phyloP scores from a whole-genome alignment of 2,113 vertebrate species.

The Bungarus multicinctus region DNA sequence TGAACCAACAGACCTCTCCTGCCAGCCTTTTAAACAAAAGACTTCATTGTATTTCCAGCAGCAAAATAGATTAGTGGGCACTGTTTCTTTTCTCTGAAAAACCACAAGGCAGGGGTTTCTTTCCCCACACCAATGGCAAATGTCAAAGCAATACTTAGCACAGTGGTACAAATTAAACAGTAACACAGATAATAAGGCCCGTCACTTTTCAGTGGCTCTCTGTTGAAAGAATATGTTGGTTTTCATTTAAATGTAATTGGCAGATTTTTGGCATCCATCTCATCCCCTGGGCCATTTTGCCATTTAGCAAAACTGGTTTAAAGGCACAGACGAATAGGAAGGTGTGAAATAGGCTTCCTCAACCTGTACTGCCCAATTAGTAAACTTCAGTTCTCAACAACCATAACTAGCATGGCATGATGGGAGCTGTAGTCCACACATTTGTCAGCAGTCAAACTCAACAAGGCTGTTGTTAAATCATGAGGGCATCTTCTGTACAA shows the following conservation, averaged over 20 bases:
- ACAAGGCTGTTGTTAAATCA: neutral
- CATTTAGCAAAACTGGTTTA: neutral
- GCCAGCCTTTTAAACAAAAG: neutral
- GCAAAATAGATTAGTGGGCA: neutral
- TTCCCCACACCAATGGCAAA: neutral
- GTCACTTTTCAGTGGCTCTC: neutral
- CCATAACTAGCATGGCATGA: neutral
- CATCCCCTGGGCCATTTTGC: neutral
- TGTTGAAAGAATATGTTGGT: neutral
- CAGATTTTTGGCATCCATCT: neutral
- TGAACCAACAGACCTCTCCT: neutral
- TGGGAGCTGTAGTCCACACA: neutral
- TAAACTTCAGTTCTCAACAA: neutral
- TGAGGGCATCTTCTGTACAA: neutral
- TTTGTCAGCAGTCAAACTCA: neutral
- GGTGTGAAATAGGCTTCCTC: neutral
- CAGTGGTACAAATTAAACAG: conserved; percentile 10
- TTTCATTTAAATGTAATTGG: neutral
- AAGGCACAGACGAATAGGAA: neutral
- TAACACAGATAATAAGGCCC: neutral
- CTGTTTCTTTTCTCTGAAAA: neutral
- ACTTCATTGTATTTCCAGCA: neutral
- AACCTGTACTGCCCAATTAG: neutral
- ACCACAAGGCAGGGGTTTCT: neutral
- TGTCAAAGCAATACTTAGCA: conserved; percentile 32